A percentile compares a stretch with the other conserved stretches of the same genome.
These are phyloP conservation scores for Ernsta delagoae DNA, from an alignment of 2,888 invertebrate genomes.

Conservation along the genomic window DNA sequence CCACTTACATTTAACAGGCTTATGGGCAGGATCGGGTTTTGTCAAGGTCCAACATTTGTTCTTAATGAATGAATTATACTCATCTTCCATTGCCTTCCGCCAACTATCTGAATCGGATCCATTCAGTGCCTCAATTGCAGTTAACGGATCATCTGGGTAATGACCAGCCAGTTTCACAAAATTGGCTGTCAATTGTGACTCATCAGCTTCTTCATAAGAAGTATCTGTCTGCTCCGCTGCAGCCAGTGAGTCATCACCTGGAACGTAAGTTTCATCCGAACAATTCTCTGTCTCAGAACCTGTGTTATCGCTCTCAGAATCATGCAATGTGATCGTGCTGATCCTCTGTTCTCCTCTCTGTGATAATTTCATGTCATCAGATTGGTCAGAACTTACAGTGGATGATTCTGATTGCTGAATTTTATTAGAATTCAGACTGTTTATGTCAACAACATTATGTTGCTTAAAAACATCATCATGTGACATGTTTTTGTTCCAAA, in stretches of 20 bases:
- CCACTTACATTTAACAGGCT: slow-evolving; percentile 11
- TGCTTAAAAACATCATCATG: background rate
- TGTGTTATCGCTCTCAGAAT: slow-evolving; percentile 1
- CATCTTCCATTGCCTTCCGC: background rate
- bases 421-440: background rate
- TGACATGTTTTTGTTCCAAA: background rate
- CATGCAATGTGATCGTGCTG: background rate
- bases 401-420: background rate
- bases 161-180: background rate
- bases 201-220: background rate
- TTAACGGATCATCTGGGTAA: slow-evolving; percentile 4
- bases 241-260: background rate
- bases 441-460: background rate
- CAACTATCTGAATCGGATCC: background rate
- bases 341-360: background rate
- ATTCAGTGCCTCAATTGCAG: background rate
- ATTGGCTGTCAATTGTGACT: background rate
- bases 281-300: background rate
- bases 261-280: background rate
- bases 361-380: slow-evolving; percentile 1
- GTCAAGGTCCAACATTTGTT: slow-evolving; percentile 17
- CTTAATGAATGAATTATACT: slow-evolving; percentile 2
- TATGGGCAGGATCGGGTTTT: slow-evolving; percentile 46
- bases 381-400: background rate
- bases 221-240: background rate